These are phyloP conservation scores for Calcarius ornatus DNA, from an alignment of 2,113 vertebrate genomes.

Conservation along the genomic window DNA sequence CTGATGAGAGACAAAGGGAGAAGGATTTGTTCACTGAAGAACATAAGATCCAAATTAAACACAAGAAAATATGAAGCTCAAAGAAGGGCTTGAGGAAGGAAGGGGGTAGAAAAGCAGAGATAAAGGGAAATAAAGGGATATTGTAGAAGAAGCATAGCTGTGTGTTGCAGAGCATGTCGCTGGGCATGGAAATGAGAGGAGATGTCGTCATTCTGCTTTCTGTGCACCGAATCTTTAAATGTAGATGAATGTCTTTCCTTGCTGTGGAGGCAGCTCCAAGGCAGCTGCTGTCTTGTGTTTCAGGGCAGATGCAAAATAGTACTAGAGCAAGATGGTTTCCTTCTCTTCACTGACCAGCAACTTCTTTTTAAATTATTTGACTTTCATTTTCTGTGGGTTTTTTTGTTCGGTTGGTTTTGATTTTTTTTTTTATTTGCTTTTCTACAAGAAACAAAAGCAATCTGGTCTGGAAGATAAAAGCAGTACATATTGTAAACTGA, in stretches of 20 bases:
- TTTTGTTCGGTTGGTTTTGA: neutral
- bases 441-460: neutral
- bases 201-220: neutral
- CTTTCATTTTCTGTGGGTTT: neutral
- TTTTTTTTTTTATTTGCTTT: neutral
- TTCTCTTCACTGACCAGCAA: neutral
- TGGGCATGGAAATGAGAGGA: slow-evolving; percentile 22
- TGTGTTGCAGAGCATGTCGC: neutral
- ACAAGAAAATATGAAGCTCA: neutral
- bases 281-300: neutral
- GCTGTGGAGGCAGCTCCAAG: neutral
- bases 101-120: neutral
- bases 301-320: neutral
- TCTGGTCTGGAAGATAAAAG: neutral
- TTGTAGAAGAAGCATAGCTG: neutral
- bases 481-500: neutral
- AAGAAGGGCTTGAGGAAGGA: neutral
- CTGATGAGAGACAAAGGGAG: slow-evolving; percentile 9
- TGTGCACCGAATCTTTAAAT: slow-evolving; percentile 16
- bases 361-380: neutral
- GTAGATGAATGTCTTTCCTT: neutral
- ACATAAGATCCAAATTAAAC: slow-evolving; percentile 1
- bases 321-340: neutral
- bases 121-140: slow-evolving; percentile 11
- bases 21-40: slow-evolving; percentile 14